Evolutionary conservation across 2,888 invertebrate species (phyloP).

Genomic region (Melanostoma scalare): DNA sequence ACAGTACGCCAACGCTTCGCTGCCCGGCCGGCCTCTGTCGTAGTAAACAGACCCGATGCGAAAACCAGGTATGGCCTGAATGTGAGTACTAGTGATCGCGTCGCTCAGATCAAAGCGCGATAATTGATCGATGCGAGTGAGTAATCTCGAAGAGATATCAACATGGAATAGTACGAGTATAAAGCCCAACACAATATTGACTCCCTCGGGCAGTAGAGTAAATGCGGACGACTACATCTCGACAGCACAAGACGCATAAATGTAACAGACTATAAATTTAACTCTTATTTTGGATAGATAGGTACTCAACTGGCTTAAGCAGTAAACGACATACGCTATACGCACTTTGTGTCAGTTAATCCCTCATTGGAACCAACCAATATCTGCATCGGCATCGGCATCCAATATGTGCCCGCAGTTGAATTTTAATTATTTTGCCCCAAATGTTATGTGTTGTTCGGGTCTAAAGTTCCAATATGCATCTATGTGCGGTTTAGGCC

Average conservation of each 20-base stretch:
- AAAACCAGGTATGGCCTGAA: constrained; percentile 46
- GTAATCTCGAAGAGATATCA: constrained; percentile 70
- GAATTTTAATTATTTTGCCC: constrained; percentile 64
- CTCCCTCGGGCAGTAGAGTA: constrained; percentile 44
- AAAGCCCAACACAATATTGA: constrained; percentile 42
- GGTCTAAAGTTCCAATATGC: neutral
- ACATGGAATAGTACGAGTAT: constrained; percentile 49
- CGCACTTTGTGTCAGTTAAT: constrained; percentile 62
- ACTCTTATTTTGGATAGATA: constrained; percentile 29
- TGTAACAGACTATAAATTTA: constrained; percentile 56
- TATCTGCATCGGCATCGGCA: neutral
- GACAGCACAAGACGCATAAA: constrained; percentile 57
- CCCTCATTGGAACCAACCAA: constrained; percentile 30
- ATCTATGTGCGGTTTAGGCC: constrained; percentile 13
- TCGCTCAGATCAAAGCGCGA: constrained; percentile 65
- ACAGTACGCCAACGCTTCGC: constrained; percentile 61
- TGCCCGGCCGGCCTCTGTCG: neutral
- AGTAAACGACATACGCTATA: constrained; percentile 21
- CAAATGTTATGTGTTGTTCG: constrained; percentile 38
- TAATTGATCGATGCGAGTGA: constrained; percentile 71
- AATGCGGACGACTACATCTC: constrained; percentile 13
- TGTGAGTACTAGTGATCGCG: constrained; percentile 40
- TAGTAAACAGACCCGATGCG: neutral
- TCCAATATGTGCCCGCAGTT: constrained; percentile 29
- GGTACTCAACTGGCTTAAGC: constrained; percentile 12